A percentile compares a stretch with the other conserved stretches of the same genome.
phyloP scores from a whole-genome alignment of 64 coral and sea anemone genomes.

The Montipora efflorescens region DNA sequence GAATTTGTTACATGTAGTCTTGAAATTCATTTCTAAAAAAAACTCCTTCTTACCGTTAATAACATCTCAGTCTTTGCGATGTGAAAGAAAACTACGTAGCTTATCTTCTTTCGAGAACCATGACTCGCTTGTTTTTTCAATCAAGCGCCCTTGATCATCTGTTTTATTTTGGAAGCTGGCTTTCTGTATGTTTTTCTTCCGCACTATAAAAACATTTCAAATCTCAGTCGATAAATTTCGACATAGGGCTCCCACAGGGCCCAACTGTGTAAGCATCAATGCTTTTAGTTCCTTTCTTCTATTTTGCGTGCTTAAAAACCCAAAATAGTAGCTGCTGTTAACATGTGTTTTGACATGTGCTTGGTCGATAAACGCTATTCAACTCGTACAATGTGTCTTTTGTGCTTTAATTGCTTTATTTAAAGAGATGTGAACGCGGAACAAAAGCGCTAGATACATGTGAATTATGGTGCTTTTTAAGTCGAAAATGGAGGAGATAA shows the following conservation, averaged over 20 bases:
- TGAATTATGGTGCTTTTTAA: conserved; percentile 95
- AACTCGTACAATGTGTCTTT: conserved; percentile 94
- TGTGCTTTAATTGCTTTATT: conserved; percentile 99
- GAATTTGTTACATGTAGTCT: too few relatives aligned
- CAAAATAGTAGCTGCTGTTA: conserved; percentile 98
- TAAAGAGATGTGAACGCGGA: conserved; percentile 87
- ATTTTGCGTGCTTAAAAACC: conserved; percentile 84
- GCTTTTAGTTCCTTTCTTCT: conserved; percentile 79
- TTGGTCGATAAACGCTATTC: conserved; percentile 97
- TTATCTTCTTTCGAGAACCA: background rate
- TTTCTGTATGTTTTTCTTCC: conserved; percentile 59
- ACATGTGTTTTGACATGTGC: conserved; percentile 99
- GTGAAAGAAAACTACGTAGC: background rate
- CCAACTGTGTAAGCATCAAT: conserved; percentile 77
- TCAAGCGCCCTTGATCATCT: conserved; percentile 26
- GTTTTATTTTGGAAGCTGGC: conserved; percentile 44
- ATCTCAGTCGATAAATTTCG: conserved; percentile 51
- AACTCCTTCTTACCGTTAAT: background rate
- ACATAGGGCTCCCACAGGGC: conserved; percentile 50
- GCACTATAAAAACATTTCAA: conserved; percentile 56
- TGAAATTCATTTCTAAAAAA: background rate
- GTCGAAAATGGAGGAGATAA: conserved; percentile 86
- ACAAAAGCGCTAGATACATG: conserved; percentile 97
- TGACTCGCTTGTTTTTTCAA: conserved; percentile 22
- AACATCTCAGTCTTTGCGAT: background rate